These are phyloP conservation scores for Danio albolineatus DNA, from an alignment of 2,797 vertebrate genomes.

Conservation along the genomic window DNA sequence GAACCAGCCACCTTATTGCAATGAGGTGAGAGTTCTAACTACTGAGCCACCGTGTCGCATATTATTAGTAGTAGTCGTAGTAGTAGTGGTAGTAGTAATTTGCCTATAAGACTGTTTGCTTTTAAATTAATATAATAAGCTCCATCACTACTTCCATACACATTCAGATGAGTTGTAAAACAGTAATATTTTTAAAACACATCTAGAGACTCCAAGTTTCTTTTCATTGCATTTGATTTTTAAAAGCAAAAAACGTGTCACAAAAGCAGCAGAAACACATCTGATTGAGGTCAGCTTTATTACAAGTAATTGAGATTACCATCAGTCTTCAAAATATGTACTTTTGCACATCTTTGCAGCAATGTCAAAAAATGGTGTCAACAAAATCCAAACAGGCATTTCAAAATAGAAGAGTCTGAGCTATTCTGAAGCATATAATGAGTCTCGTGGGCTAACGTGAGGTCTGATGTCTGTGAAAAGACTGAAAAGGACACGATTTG, in stretches of 20 bases:
- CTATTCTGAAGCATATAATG: constrained; percentile 25
- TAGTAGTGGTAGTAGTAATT: too few relatives aligned
- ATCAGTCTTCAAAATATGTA: neutral
- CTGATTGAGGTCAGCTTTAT: neutral
- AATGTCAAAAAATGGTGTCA: neutral
- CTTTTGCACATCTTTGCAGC: neutral
- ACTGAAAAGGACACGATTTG: neutral
- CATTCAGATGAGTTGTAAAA: neutral
- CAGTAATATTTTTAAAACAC: neutral
- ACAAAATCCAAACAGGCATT: constrained; percentile 14
- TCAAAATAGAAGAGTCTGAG: neutral
- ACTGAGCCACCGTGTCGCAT: too few relatives aligned
- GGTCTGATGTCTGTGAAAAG: constrained; percentile 16
- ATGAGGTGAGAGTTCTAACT: too few relatives aligned
- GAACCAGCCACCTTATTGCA: too few relatives aligned
- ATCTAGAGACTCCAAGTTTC: neutral
- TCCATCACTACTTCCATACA: neutral
- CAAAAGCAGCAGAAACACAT: neutral
- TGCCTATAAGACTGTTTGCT: too few relatives aligned
- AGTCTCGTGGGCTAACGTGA: constrained; percentile 10
- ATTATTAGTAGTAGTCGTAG: too few relatives aligned
- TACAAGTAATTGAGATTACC: constrained; percentile 2
- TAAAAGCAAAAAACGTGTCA: neutral
- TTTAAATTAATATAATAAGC: neutral
- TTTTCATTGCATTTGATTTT: neutral